Conservation (phyloP, 2,113 vertebrate genomes). For the Myxocyprinus asiaticus region DNA sequence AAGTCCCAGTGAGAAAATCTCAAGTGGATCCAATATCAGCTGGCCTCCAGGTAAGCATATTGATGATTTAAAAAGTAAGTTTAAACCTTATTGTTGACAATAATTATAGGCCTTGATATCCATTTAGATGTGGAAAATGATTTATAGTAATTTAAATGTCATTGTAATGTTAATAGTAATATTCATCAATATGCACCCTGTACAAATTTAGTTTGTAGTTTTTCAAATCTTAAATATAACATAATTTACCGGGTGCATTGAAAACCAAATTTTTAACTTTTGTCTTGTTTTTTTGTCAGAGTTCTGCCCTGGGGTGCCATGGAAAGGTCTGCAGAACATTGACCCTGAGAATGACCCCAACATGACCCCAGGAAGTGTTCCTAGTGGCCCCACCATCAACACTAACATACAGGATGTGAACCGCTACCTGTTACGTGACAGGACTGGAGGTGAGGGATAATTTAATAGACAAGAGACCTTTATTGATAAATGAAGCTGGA, state of each 20-base stretch:
- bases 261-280: no score
- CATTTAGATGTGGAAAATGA: slow-evolving; percentile 94
- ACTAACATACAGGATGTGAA: slow-evolving; percentile 98
- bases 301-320: slow-evolving; percentile 97
- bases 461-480: slow-evolving; percentile 28
- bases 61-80: slow-evolving; percentile 53
- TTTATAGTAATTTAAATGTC: slow-evolving; percentile 63
- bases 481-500: background rate
- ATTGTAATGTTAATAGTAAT: background rate
- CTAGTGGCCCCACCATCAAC: slow-evolving; percentile 95
- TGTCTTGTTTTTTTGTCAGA: slow-evolving; percentile 69
- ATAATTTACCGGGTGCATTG: no score
- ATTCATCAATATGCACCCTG: no score
- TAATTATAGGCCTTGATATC: slow-evolving; percentile 48
- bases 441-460: slow-evolving; percentile 84
- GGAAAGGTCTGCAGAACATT: slow-evolving; percentile 98
- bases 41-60: slow-evolving; percentile 89
- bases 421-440: slow-evolving; percentile 91
- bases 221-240: no score
- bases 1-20: slow-evolving; percentile 92
- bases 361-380: slow-evolving; percentile 96
- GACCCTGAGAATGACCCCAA: slow-evolving; percentile 98
- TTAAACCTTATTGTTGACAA: no score
- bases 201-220: no score
- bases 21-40: slow-evolving; percentile 95